Conservation (phyloP, 2,888 invertebrate genomes). For the Perithous albicinctus region DNA sequence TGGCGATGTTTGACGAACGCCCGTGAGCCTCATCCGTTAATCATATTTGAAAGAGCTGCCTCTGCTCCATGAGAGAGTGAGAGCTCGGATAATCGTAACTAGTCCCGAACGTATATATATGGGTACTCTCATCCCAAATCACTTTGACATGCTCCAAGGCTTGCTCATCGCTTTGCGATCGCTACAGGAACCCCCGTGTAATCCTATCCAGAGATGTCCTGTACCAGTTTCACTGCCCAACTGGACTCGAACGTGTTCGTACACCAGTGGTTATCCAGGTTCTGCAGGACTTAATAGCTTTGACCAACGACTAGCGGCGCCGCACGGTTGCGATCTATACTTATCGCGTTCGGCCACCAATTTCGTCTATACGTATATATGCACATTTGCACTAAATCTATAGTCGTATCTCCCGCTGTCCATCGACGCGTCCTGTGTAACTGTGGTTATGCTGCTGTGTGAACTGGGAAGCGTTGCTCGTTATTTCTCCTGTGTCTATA, state of each 20-base stretch:
- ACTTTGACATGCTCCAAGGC: constrained; percentile 23
- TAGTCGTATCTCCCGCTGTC: constrained; percentile 10
- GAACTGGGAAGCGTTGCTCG: neutral
- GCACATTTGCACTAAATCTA: constrained; percentile 32
- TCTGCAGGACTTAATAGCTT: constrained; percentile 30
- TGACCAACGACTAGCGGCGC: constrained; percentile 41
- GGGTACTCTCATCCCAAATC: constrained; percentile 23
- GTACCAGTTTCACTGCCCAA: neutral
- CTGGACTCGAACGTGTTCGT: constrained; percentile 3
- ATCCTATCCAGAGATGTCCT: neutral
- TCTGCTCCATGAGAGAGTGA: too few species aligned
- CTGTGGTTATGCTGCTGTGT: neutral
- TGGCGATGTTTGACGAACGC: constrained; percentile 55
- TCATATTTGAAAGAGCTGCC: constrained; percentile 30
- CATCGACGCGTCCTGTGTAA: constrained; percentile 12
- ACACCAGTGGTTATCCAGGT: constrained; percentile 1
- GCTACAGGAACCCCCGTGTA: neutral
- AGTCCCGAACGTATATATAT: too few species aligned
- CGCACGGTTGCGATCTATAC: too few species aligned
- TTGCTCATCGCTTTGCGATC: constrained; percentile 8
- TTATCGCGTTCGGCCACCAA: constrained; percentile 49
- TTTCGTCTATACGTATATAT: constrained; percentile 33
- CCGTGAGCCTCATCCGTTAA: constrained; percentile 46
- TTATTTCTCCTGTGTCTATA: constrained; percentile 5
- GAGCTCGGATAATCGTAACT: constrained; percentile 29